Conservation (phyloP, 1,140 invertebrate genomes). For the Zaprionus camerounensis region DNA sequence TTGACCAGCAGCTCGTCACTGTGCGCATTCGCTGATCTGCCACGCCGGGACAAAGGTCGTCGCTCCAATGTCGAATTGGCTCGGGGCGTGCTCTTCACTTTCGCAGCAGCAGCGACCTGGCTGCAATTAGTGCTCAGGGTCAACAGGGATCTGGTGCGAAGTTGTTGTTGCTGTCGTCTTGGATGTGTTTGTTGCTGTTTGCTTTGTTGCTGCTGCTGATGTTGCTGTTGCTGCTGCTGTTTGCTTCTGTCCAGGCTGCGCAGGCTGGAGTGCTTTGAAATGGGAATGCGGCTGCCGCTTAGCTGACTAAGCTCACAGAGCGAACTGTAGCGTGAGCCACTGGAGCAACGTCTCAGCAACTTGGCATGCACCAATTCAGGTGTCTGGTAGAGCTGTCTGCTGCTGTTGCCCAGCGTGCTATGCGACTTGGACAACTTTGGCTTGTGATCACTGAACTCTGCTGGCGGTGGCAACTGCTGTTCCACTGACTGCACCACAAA, state of each 20-base stretch:
- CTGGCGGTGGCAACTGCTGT: slow-evolving; percentile 47
- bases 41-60: slow-evolving; percentile 41
- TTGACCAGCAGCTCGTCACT: slow-evolving; percentile 79
- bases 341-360: slow-evolving; percentile 47
- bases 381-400: slow-evolving; percentile 67
- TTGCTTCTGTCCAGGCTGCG: slow-evolving; percentile 56
- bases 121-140: slow-evolving; percentile 37
- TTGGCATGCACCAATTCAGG: slow-evolving; percentile 62
- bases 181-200: neutral
- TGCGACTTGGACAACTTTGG: slow-evolving; percentile 84
- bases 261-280: slow-evolving; percentile 65
- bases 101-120: slow-evolving; percentile 12
- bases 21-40: slow-evolving; percentile 41
- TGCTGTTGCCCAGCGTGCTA: slow-evolving; percentile 58
- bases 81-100: slow-evolving; percentile 14
- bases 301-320: slow-evolving; percentile 85
- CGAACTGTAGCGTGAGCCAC: slow-evolving; percentile 83
- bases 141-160: slow-evolving; percentile 62
- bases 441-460: slow-evolving; percentile 55
- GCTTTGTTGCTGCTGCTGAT: slow-evolving; percentile 30
- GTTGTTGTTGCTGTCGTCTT: slow-evolving; percentile 26
- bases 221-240: slow-evolving; percentile 14
- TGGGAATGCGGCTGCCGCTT: slow-evolving; percentile 84
- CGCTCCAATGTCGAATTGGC: slow-evolving; percentile 65
- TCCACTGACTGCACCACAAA: slow-evolving; percentile 12